Conservation (phyloP, 2,888 invertebrate genomes). For the Leptinotarsa juncta region DNA sequence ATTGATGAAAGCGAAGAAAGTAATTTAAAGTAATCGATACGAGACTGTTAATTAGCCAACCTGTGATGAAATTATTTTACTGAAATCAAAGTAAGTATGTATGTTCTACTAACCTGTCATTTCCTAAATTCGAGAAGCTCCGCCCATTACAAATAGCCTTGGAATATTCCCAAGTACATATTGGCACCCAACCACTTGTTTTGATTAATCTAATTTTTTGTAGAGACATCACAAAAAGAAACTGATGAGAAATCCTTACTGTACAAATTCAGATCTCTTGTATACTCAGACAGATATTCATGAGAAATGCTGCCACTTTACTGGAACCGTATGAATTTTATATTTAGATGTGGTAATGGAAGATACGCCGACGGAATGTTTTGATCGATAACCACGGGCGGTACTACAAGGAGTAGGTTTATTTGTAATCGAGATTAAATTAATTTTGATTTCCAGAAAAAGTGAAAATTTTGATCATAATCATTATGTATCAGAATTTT, state of each 20-base stretch:
- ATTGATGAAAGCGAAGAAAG: background rate
- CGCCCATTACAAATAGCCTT: background rate
- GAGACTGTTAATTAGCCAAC: no score
- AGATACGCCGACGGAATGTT: background rate
- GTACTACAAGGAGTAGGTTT: background rate
- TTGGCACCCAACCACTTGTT: background rate
- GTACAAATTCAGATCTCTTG: background rate
- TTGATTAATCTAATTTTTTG: background rate
- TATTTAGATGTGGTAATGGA: background rate
- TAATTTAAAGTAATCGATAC: background rate
- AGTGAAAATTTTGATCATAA: no score
- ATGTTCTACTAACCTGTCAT: slow-evolving; percentile 4
- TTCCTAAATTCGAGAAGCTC: background rate
- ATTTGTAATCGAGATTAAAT: no score
- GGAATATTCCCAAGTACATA: background rate
- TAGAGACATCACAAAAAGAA: background rate
- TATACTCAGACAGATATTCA: background rate
- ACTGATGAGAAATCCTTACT: background rate
- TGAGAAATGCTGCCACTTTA: background rate
- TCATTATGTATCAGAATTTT: no score
- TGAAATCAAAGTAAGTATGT: no score
- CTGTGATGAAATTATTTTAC: no score
- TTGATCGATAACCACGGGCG: slow-evolving; percentile 3
- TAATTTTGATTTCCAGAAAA: no score
- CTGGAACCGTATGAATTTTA: background rate